Base-by-base conservation (phyloP, 2,797 vertebrate species). In the Kryptopterus vitreolus region DNA sequence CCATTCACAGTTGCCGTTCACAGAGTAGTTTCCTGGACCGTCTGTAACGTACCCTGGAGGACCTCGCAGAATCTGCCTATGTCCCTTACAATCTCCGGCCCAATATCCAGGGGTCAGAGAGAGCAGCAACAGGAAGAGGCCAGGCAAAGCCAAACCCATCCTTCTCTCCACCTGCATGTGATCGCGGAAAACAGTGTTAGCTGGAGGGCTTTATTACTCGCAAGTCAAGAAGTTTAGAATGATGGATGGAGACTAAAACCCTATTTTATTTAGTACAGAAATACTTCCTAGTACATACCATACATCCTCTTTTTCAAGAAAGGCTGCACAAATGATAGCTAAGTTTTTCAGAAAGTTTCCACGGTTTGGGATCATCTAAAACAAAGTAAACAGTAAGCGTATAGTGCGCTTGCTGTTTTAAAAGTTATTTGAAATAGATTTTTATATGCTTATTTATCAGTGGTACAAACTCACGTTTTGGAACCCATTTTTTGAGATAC, bases 1-100 rank as follows among this genome's bases (percentile, higher is more conserved):
- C 96, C 96, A 98, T 86, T 98, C 96, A 89, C 96, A 98, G 92
- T 97, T 96, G 69, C 96, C 96, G 78, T 97, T 98, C 84, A 97
- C 96, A 3, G 96, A 98, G 90, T 98, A 98, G 89, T 98, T 98
- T 86, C 96, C 96, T 0, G 95, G 95, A 57, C 96, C 96, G 38
- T 98, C 96, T 11, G 95, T 96, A 84, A 98, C 94, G 26, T 95
- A 96, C 83, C 96, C 96, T 2, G 94, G 93, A 1, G 93, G 86
- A 10, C 94, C 94, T 77, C 92, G 94, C 26, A 98, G 87, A 77
- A 96, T 94, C 86, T 96, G 95, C 18, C 96, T 93, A 86, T 96
- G 95, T 59, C 96, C 96, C 82, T 96, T 96, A 88, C 96, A 98
- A 89, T 97, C 95, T 26, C 96, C 96, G 0, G 94, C 92, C 70